Conservation (phyloP, 2,113 vertebrate genomes). For the Forbesichthys papilliferus region DNA sequence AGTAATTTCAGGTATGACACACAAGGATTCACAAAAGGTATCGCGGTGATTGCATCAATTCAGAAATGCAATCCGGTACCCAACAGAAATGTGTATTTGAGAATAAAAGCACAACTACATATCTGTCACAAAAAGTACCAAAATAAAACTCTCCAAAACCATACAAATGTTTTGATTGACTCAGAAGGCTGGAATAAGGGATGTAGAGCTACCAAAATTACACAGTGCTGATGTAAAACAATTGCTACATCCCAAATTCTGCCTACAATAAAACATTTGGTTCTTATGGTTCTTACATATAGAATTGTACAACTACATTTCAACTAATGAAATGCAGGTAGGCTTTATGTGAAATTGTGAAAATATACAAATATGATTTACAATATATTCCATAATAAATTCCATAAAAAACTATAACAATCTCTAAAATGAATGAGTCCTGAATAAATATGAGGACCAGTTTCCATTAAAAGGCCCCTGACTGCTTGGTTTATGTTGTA, state of each 20-base stretch:
- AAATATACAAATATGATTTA: conserved; percentile 52
- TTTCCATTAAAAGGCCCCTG: neutral
- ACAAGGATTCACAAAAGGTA: conserved; percentile 26
- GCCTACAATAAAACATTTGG: conserved; percentile 13
- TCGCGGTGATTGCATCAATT: neutral
- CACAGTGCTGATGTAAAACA: neutral
- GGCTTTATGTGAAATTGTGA: conserved; percentile 51
- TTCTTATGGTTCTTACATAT: conserved; percentile 59
- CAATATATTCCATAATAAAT: conserved; percentile 20
- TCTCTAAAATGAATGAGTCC: neutral
- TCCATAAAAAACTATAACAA: conserved; percentile 11
- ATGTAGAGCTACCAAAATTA: neutral
- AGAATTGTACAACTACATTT: conserved; percentile 57
- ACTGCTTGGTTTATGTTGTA: neutral
- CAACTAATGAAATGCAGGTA: conserved; percentile 44
- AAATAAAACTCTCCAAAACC: conserved; percentile 29
- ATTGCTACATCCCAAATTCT: conserved; percentile 24
- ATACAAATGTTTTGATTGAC: conserved; percentile 33
- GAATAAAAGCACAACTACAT: neutral
- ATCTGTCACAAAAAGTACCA: conserved; percentile 10
- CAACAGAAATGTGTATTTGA: conserved; percentile 18
- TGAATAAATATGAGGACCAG: conserved; percentile 41
- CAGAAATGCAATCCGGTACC: conserved; percentile 23
- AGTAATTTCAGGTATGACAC: conserved; percentile 74
- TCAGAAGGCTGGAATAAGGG: conserved; percentile 21